phyloP scores from a whole-genome alignment of 2,113 vertebrate species.

The Ptilonorhynchus violaceus region DNA sequence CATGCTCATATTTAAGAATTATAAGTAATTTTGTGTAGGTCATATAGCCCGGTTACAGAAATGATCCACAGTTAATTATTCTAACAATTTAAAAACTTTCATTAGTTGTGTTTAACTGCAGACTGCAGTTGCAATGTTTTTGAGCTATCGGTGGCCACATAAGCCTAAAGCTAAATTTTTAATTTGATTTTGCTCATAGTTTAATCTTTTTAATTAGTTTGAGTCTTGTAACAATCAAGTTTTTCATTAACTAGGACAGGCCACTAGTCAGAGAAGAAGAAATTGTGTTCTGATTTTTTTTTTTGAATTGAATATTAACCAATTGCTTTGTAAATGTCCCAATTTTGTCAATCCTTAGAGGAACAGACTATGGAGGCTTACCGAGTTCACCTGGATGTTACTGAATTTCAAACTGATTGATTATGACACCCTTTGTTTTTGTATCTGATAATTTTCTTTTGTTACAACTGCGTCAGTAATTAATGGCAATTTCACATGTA shows the following conservation, averaged over 20 bases:
- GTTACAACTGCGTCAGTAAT: neutral
- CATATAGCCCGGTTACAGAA: neutral
- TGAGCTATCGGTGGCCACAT: neutral
- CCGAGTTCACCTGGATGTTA: neutral
- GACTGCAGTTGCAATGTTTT: neutral
- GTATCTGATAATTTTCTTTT: neutral
- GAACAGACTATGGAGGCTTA: neutral
- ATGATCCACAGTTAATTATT: conserved; percentile 11
- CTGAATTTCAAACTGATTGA: neutral
- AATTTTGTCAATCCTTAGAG: neutral
- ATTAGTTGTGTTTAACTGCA: conserved; percentile 20
- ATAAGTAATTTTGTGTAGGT: neutral
- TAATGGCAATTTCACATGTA: conserved; percentile 1
- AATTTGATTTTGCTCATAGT: conserved; percentile 46
- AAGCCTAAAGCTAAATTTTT: conserved; percentile 55
- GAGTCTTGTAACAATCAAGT: conserved; percentile 7
- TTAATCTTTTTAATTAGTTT: conserved; percentile 53
- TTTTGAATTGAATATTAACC: neutral
- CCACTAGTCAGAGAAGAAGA: conserved; percentile 6
- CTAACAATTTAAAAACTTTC: neutral
- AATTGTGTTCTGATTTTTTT: neutral
- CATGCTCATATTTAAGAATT: neutral
- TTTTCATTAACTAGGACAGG: conserved; percentile 47
- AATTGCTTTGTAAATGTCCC: conserved; percentile 16
- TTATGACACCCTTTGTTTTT: neutral